These are phyloP conservation scores for Drosophila equinoxialis DNA, from an alignment of 1,140 invertebrate genomes.

Conservation along the genomic window DNA sequence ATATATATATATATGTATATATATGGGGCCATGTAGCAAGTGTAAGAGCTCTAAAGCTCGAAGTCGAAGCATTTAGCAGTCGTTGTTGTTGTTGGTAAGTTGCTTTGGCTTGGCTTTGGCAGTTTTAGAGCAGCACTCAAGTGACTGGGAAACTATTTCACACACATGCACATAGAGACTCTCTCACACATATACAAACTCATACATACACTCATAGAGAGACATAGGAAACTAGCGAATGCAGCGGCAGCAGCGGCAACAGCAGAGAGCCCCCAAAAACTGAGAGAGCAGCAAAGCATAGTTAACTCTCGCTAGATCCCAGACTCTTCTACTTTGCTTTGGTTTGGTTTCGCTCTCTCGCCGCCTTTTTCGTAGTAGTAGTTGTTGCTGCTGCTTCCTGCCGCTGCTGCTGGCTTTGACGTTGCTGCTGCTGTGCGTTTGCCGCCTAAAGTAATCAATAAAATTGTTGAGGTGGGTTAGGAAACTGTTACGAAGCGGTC, in stretches of 20 bases:
- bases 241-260: constrained; percentile 27
- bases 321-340: constrained; percentile 30
- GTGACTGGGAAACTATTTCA: constrained; percentile 75
- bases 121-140: constrained; percentile 59
- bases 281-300: constrained; percentile 63
- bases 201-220: background rate
- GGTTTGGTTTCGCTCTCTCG: constrained; percentile 30
- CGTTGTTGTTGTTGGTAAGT: background rate
- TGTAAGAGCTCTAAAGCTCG: constrained; percentile 46
- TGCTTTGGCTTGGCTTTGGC: constrained; percentile 66
- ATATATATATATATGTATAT: background rate
- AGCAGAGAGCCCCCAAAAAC: constrained; percentile 37
- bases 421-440: constrained; percentile 51
- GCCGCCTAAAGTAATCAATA: constrained; percentile 82
- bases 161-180: constrained; percentile 35
- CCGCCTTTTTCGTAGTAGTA: constrained; percentile 23
- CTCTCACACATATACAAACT: constrained; percentile 7
- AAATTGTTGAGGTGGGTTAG: constrained; percentile 83
- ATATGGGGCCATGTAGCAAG: constrained; percentile 51
- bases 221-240: constrained; percentile 38
- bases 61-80: constrained; percentile 52
- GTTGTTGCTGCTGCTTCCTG: constrained; percentile 24
- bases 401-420: constrained; percentile 1
- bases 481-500: constrained; percentile 82
- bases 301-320: constrained; percentile 45